These are phyloP conservation scores for Drosophila helvetica DNA, from an alignment of 2,888 invertebrate species.

Conservation along the genomic window DNA sequence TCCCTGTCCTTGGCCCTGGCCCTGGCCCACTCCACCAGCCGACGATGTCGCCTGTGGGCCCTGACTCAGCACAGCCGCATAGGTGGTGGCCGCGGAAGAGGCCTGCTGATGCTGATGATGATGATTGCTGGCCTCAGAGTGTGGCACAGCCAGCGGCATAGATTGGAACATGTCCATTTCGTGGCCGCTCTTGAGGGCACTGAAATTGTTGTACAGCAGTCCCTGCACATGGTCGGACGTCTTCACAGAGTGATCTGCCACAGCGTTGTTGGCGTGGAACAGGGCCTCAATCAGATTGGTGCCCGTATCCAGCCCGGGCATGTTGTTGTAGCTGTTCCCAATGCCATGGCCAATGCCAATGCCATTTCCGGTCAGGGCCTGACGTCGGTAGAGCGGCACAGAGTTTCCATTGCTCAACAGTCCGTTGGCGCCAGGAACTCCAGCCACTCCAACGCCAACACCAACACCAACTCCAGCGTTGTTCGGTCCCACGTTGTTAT, in stretches of 20 bases:
- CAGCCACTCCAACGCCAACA: not conserved
- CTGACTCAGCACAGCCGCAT: conserved; percentile 84
- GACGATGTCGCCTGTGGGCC: conserved; percentile 57
- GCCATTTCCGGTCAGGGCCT: conserved; percentile 82
- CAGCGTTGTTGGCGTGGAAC: conserved; percentile 74
- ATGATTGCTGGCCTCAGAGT: conserved; percentile 44
- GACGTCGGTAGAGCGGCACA: conserved; percentile 85
- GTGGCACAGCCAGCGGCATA: conserved; percentile 58
- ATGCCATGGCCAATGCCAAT: conserved; percentile 28
- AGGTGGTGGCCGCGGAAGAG: conserved; percentile 79
- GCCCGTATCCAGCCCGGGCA: conserved; percentile 71
- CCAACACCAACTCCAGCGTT: conserved; percentile 5
- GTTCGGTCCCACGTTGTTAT: conserved; percentile 53
- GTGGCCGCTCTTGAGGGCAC: conserved; percentile 66
- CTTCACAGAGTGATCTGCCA: conserved; percentile 63
- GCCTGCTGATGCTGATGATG: conserved; percentile 50
- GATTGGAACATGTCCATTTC: conserved; percentile 79
- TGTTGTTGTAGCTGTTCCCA: conserved; percentile 59
- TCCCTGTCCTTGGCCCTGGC: too few relatives aligned
- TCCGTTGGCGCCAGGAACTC: conserved; percentile 47
- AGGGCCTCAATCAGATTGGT: conserved; percentile 81
- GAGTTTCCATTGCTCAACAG: conserved; percentile 75
- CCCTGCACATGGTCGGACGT: conserved; percentile 67
- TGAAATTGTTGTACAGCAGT: conserved; percentile 80
- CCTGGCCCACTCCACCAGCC: conserved; percentile 12